Conservation (phyloP, 1,140 invertebrate species). For the Heliconius nattereri region DNA sequence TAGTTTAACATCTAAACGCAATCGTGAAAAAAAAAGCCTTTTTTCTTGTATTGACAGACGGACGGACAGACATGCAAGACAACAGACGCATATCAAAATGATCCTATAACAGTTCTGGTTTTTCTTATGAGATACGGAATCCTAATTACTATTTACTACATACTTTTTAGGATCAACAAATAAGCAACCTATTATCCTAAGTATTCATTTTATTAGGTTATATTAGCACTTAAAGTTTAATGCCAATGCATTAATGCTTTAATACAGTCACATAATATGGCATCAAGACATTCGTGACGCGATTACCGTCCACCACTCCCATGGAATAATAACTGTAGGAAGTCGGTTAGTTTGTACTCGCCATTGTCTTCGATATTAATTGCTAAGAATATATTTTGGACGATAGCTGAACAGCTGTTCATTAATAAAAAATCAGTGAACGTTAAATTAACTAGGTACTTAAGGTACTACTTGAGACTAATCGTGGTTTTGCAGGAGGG, state of each 20-base stretch:
- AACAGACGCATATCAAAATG: too few species aligned
- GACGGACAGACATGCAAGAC: too few species aligned
- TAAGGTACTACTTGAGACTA: background rate
- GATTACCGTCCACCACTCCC: constrained; percentile 54
- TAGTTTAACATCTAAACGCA: too few species aligned
- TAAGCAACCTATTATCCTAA: background rate
- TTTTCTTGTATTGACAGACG: too few species aligned
- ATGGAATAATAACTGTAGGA: constrained; percentile 48
- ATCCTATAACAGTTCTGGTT: too few species aligned
- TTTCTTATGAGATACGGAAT: too few species aligned
- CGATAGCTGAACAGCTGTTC: background rate
- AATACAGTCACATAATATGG: constrained; percentile 42
- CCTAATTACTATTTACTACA: too few species aligned
- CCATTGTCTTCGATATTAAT: constrained; percentile 64
- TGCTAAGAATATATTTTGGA: constrained; percentile 32
- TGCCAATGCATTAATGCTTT: constrained; percentile 20
- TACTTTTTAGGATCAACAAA: too few species aligned
- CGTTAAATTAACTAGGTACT: background rate
- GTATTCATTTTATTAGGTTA: background rate
- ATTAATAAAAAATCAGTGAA: background rate
- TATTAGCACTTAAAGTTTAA: background rate
- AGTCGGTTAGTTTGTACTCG: constrained; percentile 45
- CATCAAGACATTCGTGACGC: constrained; percentile 54
- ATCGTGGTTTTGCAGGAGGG: too few species aligned
- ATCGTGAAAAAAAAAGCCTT: too few species aligned